Evolutionary conservation across 2,888 invertebrate species (phyloP).

Genomic region (Blera fallax): DNA sequence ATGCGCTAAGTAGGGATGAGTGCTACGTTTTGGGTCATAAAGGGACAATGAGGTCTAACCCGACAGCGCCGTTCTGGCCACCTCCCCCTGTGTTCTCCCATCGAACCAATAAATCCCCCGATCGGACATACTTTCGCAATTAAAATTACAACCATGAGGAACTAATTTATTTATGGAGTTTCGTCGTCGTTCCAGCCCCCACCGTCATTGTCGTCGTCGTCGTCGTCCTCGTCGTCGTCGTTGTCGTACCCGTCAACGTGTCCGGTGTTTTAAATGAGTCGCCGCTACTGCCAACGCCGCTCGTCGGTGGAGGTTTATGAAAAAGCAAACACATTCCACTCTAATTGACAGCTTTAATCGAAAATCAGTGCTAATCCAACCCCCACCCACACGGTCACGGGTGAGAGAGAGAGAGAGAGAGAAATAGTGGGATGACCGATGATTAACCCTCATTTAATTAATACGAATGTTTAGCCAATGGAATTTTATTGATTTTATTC

Average conservation of each 20-base stretch:
- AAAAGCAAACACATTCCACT: not conserved
- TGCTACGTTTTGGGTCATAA: not conserved
- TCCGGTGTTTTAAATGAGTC: too few species aligned
- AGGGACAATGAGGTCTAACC: not conserved
- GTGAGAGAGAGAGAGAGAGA: not conserved
- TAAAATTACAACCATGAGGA: conserved; percentile 20
- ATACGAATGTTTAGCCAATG: conserved; percentile 23
- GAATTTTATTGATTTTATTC: conserved; percentile 46
- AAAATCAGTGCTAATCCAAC: not conserved
- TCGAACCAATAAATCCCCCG: not conserved
- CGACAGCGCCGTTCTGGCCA: not conserved
- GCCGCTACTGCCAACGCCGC: too few species aligned
- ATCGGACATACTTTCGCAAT: conserved; percentile 24
- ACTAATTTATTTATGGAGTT: conserved; percentile 33
- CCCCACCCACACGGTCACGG: not conserved
- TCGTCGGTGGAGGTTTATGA: not conserved
- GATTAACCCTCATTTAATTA: conserved; percentile 7
- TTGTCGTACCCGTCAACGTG: too few species aligned
- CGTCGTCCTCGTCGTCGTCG: too few species aligned
- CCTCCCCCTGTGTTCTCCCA: not conserved
- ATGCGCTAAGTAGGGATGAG: conserved; percentile 3
- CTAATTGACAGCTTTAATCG: conserved; percentile 1
- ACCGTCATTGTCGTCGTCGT: too few species aligned
- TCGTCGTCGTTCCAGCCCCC: too few species aligned
- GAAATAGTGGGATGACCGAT: not conserved